Conservation (phyloP, 2,113 vertebrate genomes). For the Sinocyclocheilus grahami region DNA sequence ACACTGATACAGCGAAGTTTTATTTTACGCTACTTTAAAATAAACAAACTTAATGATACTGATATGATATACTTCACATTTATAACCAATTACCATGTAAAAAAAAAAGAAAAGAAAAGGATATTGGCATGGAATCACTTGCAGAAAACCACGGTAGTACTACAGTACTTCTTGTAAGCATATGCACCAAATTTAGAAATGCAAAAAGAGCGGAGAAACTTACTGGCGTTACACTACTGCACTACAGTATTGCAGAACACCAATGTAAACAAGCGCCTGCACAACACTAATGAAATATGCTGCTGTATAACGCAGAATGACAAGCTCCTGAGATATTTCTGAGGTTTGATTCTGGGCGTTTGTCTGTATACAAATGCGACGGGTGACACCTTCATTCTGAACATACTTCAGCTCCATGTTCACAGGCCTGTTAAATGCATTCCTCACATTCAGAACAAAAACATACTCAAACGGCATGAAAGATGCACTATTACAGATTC, state of each 20-base stretch:
- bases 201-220: neutral
- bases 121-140: neutral
- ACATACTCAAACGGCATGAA: neutral
- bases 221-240: neutral
- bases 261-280: neutral
- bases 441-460: slow-evolving; percentile 1
- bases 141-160: neutral
- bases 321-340: neutral
- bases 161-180: neutral
- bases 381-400: slow-evolving; percentile 44
- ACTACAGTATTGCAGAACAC: neutral
- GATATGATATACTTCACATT: no score
- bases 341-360: neutral
- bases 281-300: neutral
- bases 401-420: slow-evolving; percentile 35
- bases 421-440: slow-evolving; percentile 15
- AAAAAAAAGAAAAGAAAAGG: neutral
- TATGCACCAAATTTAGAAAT: neutral
- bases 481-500: neutral
- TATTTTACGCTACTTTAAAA: no score
- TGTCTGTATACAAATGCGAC: neutral
- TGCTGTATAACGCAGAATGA: neutral
- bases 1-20: no score
- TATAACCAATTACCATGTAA: no score
- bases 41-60: no score